Evolutionary conservation across 23 tunicate species (phyloP), one percentile per base, ranked within the genome.

Genomic region (Aplidium turbinatum): DNA sequence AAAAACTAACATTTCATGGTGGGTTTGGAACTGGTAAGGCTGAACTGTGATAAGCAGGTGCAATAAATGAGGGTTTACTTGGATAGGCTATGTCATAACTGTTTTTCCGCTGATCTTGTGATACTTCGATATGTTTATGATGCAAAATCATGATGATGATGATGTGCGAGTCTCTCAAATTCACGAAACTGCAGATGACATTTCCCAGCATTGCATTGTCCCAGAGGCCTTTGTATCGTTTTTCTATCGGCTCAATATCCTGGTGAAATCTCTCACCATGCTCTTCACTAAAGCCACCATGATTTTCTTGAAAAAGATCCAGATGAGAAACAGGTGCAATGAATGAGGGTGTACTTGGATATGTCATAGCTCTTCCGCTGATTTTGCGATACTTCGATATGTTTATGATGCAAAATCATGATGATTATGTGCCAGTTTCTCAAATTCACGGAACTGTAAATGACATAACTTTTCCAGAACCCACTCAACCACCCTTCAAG

Each of bases 11-110:
- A 47, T 70, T 70, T 70, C 34, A 47, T 47, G 35, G 35, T 70
- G 76, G 76, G 76, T 34, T 70, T 47, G 76, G 76, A 46, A 70
- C 58, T 35, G 58, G 26, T 70, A 70, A 70, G 58, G 58, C 35
- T 21, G 21, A 57, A 70, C 36, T 47, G 36, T 70, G 58, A 70
- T 35, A 38, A 70, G 47, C 58, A 25, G 76, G 58, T 70, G 38
- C 58, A 70, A 70, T 70, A 35, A 58, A 70, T 27, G 76, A 70
- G 58, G 58, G 76, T 70, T 18, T 70, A 27, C 36, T 47, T 23
- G 76, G 58, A 47, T 48, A 70, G 25, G 76, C 47, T 22, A 70
- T 46, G 47, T n/a, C n/a, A n/a, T n/a, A n/a, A n/a, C n/a, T n/a
- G 58, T 38, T 70, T 22, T 70, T 70, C 76, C 58, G 18, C 58